These are phyloP conservation scores for Plagiodera versicolora DNA, from an alignment of 2,888 invertebrate genomes.

Conservation along the genomic window DNA sequence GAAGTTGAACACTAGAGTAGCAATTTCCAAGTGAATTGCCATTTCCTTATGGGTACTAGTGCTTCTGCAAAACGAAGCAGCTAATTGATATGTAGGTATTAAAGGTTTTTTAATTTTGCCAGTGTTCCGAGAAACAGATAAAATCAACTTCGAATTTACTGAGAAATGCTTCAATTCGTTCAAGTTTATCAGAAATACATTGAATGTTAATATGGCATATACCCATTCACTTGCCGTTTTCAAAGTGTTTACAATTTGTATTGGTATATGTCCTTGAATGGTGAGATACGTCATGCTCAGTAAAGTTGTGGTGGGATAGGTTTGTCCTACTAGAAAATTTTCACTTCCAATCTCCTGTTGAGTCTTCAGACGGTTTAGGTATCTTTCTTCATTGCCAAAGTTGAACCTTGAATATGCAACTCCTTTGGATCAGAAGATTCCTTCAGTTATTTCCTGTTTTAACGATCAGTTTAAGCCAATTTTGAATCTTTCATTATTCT, in stretches of 20 bases:
- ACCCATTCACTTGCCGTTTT: no score
- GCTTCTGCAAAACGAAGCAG: no score
- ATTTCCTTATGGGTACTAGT: no score
- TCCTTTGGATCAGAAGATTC: neutral
- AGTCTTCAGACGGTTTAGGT: neutral
- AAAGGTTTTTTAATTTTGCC: neutral
- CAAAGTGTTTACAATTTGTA: no score
- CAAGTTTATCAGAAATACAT: constrained; percentile 4
- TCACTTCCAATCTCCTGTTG: neutral
- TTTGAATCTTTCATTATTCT: neutral
- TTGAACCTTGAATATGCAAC: neutral
- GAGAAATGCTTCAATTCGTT: constrained; percentile 2
- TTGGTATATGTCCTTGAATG: no score
- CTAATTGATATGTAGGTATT: no score
- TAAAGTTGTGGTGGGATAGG: neutral
- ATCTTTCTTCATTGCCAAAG: neutral
- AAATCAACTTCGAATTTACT: neutral
- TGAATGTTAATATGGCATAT: constrained; percentile 12
- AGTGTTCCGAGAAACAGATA: constrained; percentile 7
- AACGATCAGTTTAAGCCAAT: neutral
- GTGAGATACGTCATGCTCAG: neutral
- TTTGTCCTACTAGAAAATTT: neutral
- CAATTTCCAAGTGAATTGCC: no score
- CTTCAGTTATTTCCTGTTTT: neutral
- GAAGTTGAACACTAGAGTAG: no score